A percentile compares a stretch with the other conserved stretches of the same genome.
Conservation (phyloP, 1,140 invertebrate species). For the Mycetomoellerius zeteki region DNA sequence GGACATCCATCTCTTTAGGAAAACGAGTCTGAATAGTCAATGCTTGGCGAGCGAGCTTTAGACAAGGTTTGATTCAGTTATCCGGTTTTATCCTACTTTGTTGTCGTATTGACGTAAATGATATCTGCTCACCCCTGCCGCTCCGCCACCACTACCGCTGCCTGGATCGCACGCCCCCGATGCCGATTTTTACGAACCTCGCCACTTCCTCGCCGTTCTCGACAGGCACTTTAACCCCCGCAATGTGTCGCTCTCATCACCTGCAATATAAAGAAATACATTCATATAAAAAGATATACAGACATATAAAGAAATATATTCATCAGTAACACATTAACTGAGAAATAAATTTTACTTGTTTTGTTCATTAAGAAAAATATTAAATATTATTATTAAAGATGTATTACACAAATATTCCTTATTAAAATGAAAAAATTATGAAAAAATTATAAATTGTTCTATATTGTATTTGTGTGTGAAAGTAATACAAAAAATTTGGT, state of each 20-base stretch:
- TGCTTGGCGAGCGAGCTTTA: neutral
- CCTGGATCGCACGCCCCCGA: slow-evolving; percentile 82
- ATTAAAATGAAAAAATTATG: too few relatives aligned
- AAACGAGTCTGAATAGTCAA: neutral
- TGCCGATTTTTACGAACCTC: slow-evolving; percentile 81
- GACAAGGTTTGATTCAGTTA: neutral
- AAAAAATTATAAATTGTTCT: too few relatives aligned
- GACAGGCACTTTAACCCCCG: slow-evolving; percentile 75
- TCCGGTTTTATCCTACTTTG: neutral
- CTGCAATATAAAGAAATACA: slow-evolving; percentile 75
- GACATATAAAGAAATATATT: too few relatives aligned
- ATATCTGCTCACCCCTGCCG: slow-evolving; percentile 83
- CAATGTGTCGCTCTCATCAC: slow-evolving; percentile 82
- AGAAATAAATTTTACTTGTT: neutral
- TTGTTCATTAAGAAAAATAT: neutral
- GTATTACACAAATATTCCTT: too few relatives aligned
- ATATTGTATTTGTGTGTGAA: too few relatives aligned
- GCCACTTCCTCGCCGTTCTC: slow-evolving; percentile 78
- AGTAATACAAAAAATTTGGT: too few relatives aligned
- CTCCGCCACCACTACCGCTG: slow-evolving; percentile 86
- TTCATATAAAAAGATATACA: neutral
- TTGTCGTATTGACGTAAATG: slow-evolving; percentile 11
- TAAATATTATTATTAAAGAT: neutral
- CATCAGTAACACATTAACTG: neutral
- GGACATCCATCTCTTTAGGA: neutral